Conservation (phyloP, 2,113 vertebrate species). For the Centropristis striata region DNA sequence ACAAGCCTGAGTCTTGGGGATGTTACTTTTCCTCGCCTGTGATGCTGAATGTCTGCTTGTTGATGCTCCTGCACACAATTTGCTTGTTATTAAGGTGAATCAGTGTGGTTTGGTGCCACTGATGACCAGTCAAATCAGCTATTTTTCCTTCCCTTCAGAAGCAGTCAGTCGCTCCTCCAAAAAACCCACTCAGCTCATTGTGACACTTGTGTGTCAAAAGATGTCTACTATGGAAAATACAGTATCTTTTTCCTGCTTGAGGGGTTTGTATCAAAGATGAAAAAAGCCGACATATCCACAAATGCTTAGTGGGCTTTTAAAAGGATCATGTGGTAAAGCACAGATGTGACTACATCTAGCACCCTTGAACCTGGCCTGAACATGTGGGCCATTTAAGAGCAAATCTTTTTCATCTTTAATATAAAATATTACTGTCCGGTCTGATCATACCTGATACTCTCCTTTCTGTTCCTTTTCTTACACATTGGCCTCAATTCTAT, state of each 20-base stretch:
- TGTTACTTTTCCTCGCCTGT: neutral
- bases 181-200: neutral
- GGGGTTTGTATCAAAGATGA: slow-evolving; percentile 21
- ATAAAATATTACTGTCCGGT: neutral
- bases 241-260: neutral
- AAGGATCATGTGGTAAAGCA: neutral
- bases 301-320: slow-evolving; percentile 20
- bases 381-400: neutral
- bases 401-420: slow-evolving; percentile 20
- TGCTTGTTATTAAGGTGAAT: slow-evolving; percentile 3
- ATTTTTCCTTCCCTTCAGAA: neutral
- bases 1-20: neutral
- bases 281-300: slow-evolving; percentile 22
- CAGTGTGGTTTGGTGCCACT: neutral
- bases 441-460: neutral
- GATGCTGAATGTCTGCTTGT: slow-evolving; percentile 25
- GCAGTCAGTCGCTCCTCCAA: neutral
- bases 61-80: slow-evolving; percentile 1
- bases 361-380: neutral
- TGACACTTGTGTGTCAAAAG: slow-evolving; percentile 40
- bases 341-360: neutral
- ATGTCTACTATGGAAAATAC: slow-evolving; percentile 18
- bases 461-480: neutral
- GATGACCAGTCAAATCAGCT: slow-evolving; percentile 20
- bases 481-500: neutral